Conservation (phyloP, 2,797 vertebrate species). For the Scyliorhinus canicula region DNA sequence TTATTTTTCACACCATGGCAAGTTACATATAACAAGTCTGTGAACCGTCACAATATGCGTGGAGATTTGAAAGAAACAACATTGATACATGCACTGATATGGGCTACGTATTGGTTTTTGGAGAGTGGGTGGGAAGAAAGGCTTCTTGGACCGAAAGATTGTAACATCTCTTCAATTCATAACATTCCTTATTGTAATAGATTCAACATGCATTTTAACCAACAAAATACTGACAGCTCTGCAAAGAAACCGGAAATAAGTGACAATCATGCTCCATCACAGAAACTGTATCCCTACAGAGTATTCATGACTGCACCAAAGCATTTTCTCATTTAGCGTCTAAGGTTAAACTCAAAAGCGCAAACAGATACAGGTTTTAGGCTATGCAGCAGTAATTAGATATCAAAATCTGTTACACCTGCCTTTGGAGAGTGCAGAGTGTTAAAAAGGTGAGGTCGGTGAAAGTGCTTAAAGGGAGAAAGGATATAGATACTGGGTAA, state of each 20-base stretch:
- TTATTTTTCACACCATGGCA: background rate
- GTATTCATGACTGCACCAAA: background rate
- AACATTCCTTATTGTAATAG: background rate
- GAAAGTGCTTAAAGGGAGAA: background rate
- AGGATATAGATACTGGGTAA: background rate
- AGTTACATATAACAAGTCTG: background rate
- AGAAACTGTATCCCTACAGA: background rate
- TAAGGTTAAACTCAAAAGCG: background rate
- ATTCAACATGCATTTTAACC: background rate
- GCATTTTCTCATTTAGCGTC: background rate
- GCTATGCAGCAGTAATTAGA: background rate
- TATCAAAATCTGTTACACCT: background rate
- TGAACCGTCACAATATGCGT: background rate
- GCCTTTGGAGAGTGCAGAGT: background rate
- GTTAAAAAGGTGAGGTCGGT: background rate
- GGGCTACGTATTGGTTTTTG: background rate
- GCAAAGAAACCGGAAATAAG: background rate
- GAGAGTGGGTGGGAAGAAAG: background rate
- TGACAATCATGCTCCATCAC: background rate
- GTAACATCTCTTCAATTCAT: background rate
- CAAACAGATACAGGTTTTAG: background rate
- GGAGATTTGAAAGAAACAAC: background rate
- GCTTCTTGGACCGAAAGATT: background rate
- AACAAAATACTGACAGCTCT: background rate
- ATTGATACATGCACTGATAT: background rate